These are phyloP conservation scores for Hemibagrus guttatus DNA, from an alignment of 2,797 vertebrate genomes.

Conservation along the genomic window DNA sequence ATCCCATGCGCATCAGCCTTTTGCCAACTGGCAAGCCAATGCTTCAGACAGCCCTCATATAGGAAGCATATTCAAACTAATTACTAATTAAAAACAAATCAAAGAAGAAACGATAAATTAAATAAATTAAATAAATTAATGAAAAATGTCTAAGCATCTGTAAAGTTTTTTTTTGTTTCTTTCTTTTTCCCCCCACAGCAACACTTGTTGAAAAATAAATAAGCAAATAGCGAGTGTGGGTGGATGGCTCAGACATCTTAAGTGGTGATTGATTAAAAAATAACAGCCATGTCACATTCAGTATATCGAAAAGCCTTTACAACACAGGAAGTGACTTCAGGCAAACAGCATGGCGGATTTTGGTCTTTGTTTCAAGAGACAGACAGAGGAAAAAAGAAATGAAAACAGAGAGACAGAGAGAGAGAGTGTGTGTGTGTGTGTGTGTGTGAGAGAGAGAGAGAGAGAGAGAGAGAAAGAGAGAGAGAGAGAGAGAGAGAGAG, in stretches of 20 bases:
- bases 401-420: neutral
- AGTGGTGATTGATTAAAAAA: conserved; percentile 58
- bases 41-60: conserved; percentile 4
- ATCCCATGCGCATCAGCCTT: conserved; percentile 5
- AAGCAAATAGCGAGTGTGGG: conserved; percentile 22
- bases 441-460: neutral
- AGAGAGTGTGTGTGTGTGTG: too few species aligned
- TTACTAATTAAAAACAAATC: conserved; percentile 41
- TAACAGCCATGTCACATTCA: conserved; percentile 45
- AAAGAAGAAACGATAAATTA: conserved; percentile 18
- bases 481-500: neutral
- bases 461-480: neutral
- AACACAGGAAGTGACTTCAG: conserved; percentile 32
- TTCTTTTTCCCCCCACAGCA: neutral
- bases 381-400: neutral
- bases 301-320: conserved; percentile 42
- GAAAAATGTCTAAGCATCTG: conserved; percentile 11
- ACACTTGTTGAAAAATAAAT: conserved; percentile 49
- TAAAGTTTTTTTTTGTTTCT: conserved; percentile 15
- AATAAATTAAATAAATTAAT: conserved; percentile 22
- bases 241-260: conserved; percentile 48
- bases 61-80: conserved; percentile 8
- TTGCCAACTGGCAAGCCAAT: conserved; percentile 26
- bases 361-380: conserved; percentile 9
- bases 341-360: conserved; percentile 41